Percentiles rank a stretch among this genome's conserved stretches.
Evolutionary conservation across 2,113 vertebrate species (phyloP).

Genomic region (Ictalurus punctatus): DNA sequence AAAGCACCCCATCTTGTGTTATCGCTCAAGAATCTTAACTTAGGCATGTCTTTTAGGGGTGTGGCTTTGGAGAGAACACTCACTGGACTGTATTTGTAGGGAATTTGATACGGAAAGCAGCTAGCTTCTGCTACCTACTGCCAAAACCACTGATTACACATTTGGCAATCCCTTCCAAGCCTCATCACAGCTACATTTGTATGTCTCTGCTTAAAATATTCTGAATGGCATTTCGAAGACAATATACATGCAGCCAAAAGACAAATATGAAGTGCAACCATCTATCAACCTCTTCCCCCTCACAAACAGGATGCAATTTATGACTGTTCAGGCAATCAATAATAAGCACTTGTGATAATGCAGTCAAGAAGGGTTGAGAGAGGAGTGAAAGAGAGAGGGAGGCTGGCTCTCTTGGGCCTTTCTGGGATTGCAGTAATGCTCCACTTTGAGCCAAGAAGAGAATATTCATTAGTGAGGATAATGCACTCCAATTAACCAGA

Average conservation of each 20-base stretch:
- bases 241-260: constrained; percentile 4
- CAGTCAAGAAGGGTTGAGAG: constrained; percentile 45
- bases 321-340: constrained; percentile 55
- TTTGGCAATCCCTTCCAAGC: constrained; percentile 4
- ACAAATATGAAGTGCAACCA: constrained; percentile 1
- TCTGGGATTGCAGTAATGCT: constrained; percentile 66
- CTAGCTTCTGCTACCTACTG: background rate
- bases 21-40: background rate
- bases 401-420: constrained; percentile 60
- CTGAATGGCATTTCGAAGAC: constrained; percentile 10
- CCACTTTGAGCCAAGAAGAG: constrained; percentile 54
- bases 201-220: constrained; percentile 12
- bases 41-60: background rate
- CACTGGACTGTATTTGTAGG: background rate
- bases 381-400: constrained; percentile 36
- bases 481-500: constrained; percentile 73
- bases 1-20: background rate
- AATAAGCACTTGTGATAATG: constrained; percentile 48
- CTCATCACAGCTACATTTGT: constrained; percentile 3
- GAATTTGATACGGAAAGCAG: background rate
- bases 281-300: constrained; percentile 17
- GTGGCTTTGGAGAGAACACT: background rate
- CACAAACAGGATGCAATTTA: constrained; percentile 48
- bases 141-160: background rate
- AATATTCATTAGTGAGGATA: constrained; percentile 73